These are phyloP conservation scores for Neogobius melanostomus DNA, from an alignment of 2,113 vertebrate genomes.

Conservation along the genomic window DNA sequence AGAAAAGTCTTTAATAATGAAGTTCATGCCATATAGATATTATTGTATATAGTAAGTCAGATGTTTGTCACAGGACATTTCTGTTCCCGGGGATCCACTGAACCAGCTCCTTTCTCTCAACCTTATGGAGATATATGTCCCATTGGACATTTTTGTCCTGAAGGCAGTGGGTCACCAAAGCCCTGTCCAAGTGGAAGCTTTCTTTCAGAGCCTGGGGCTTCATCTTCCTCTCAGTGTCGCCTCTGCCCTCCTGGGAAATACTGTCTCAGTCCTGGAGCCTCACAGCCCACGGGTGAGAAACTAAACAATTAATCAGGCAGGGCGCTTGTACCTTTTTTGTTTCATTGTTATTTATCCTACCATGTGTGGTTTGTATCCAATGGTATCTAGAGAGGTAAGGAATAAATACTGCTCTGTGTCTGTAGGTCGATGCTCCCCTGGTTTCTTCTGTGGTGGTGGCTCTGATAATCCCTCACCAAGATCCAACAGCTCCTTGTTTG, in stretches of 20 bases:
- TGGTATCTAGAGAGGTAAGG: background rate
- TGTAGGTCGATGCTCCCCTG: slow-evolving; percentile 75
- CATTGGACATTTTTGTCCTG: slow-evolving; percentile 84
- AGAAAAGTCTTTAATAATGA: slow-evolving; percentile 8
- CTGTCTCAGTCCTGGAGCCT: slow-evolving; percentile 71
- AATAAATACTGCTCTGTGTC: slow-evolving; percentile 1
- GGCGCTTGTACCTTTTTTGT: background rate
- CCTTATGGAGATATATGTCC: slow-evolving; percentile 86
- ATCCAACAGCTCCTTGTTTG: slow-evolving; percentile 53
- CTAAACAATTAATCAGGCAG: slow-evolving; percentile 9
- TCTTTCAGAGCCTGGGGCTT: slow-evolving; percentile 75
- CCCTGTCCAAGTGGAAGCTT: slow-evolving; percentile 85
- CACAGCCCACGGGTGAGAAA: slow-evolving; percentile 69
- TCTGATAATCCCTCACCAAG: slow-evolving; percentile 61
- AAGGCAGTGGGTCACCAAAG: slow-evolving; percentile 75
- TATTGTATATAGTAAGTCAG: slow-evolving; percentile 13
- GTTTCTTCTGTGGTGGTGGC: slow-evolving; percentile 76
- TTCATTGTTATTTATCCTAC: background rate
- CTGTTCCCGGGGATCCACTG: slow-evolving; percentile 65
- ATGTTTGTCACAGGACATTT: slow-evolving; percentile 76
- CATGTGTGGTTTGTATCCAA: background rate
- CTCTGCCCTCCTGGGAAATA: slow-evolving; percentile 82
- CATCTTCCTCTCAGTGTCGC: slow-evolving; percentile 75
- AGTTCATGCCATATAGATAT: background rate
- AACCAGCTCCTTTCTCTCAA: slow-evolving; percentile 68